phyloP scores from a whole-genome alignment of 2,113 vertebrate species.

The Phylloscopus whistleri region DNA sequence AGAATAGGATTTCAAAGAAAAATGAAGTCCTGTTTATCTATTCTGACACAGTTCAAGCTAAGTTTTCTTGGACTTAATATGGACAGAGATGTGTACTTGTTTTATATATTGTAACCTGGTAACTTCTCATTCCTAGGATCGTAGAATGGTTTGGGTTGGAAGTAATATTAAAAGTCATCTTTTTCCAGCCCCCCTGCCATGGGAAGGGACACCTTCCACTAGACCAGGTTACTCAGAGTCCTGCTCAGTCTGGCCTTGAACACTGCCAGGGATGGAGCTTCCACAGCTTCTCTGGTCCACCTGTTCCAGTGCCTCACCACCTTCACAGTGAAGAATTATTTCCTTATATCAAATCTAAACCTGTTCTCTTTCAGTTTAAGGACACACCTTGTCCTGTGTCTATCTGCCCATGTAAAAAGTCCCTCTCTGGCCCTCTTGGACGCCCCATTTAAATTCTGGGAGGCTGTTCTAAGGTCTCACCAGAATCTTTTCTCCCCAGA shows the following conservation, averaged over 20 bases:
- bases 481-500: not conserved
- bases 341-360: not conserved
- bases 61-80: not conserved
- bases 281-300: not conserved
- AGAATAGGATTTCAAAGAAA: not conserved
- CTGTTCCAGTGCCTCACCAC: not conserved
- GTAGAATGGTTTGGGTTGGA: not conserved
- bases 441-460: not conserved
- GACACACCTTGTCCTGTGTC: not conserved
- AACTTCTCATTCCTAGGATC: not conserved
- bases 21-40: not conserved
- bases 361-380: not conserved
- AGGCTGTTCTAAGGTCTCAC: not conserved
- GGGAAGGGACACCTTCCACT: not conserved
- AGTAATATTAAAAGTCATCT: not conserved
- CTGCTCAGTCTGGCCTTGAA: fast-evolving
- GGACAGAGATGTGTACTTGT: not conserved
- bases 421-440: not conserved
- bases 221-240: not conserved
- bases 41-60: not conserved
- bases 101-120: not conserved
- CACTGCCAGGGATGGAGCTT: not conserved
- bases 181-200: not conserved
- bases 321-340: not conserved
- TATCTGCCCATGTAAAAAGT: not conserved